These are phyloP conservation scores for Solen grandis DNA, from an alignment of 1,140 invertebrate species.

Conservation along the genomic window DNA sequence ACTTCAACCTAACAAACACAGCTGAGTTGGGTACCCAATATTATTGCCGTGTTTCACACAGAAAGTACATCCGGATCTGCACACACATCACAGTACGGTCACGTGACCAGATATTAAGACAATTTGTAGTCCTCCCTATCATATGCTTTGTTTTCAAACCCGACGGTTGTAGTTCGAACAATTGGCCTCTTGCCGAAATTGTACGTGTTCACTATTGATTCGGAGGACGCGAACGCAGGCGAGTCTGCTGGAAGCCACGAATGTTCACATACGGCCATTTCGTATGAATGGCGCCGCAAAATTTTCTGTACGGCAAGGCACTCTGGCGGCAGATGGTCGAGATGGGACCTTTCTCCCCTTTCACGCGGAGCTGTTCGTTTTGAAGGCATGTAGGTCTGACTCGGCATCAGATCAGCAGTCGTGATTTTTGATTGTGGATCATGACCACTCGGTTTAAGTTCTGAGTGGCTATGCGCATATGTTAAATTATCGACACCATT, in stretches of 20 bases:
- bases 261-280: conserved; percentile 33
- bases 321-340: neutral
- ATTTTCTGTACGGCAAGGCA: conserved; percentile 18
- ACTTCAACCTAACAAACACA: no score
- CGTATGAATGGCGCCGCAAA: conserved; percentile 37
- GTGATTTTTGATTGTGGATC: neutral
- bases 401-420: neutral
- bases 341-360: neutral
- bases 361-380: neutral
- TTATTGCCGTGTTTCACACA: no score
- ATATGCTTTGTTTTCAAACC: conserved; percentile 46
- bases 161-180: neutral
- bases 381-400: neutral
- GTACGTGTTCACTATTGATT: neutral
- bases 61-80: no score
- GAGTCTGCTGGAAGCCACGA: conserved; percentile 25
- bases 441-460: conserved; percentile 10
- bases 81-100: no score
- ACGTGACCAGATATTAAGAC: no score
- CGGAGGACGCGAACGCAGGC: neutral
- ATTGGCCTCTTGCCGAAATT: neutral
- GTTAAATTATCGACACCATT: conserved; percentile 22
- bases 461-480: conserved; percentile 19
- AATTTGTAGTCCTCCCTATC: conserved; percentile 1
- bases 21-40: no score